Percentiles rank a stretch among this genome's conserved stretches.
These are phyloP conservation scores for Colius striatus DNA, from an alignment of 2,113 vertebrate species.

Conservation along the genomic window DNA sequence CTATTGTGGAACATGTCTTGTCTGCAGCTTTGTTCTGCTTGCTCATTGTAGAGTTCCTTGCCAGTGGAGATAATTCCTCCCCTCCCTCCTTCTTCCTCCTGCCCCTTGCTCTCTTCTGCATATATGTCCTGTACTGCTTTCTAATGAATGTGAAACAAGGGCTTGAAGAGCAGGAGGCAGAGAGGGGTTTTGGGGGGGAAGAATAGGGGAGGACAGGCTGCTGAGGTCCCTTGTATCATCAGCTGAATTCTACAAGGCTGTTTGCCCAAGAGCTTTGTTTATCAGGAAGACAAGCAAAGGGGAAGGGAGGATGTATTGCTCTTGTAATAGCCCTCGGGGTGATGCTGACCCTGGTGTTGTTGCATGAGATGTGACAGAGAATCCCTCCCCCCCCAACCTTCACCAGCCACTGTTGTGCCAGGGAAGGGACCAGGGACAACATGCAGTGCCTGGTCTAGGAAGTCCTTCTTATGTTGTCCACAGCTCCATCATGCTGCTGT, in stretches of 20 bases:
- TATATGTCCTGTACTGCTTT: not conserved
- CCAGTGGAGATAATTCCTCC: not conserved
- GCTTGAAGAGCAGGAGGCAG: not conserved
- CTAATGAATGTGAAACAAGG: not conserved
- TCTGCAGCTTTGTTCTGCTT: constrained; percentile 10
- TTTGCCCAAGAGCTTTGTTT: not conserved
- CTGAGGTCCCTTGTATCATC: not conserved
- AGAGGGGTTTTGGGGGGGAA: not conserved
- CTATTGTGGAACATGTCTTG: not conserved
- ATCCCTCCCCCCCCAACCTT: too few species aligned
- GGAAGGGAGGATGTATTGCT: not conserved
- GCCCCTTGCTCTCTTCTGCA: not conserved
- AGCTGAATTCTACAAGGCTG: not conserved
- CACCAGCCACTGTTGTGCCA: not conserved
- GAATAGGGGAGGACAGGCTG: not conserved
- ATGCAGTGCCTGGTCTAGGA: not conserved
- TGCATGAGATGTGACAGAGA: rapidly evolving
- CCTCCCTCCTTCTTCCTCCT: not conserved
- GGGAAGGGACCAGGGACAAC: not conserved
- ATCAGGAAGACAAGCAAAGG: not conserved
- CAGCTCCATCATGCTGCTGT: not conserved
- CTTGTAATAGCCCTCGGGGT: not conserved
- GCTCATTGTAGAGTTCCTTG: constrained; percentile 6
- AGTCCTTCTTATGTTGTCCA: not conserved
- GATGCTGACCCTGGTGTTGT: not conserved